A percentile compares a stretch with the other conserved stretches of the same genome.
Evolutionary conservation across 2,113 vertebrate species (phyloP).

Genomic region (Sardina pilchardus): DNA sequence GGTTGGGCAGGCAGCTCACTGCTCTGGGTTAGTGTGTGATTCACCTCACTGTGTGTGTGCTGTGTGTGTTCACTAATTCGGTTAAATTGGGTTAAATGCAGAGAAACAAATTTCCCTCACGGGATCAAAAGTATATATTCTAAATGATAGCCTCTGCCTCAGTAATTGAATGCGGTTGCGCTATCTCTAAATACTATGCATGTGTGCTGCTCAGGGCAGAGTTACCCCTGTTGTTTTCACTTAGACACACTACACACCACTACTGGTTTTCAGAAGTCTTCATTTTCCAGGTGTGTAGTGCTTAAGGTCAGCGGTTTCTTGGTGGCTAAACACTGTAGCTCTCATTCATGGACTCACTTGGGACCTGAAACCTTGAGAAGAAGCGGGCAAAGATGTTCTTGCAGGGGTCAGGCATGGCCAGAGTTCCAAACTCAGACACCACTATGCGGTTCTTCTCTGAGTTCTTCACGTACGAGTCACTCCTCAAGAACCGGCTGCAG

Average conservation of each 20-base stretch:
- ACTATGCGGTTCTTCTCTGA: conserved; percentile 79
- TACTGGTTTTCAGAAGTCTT: no score
- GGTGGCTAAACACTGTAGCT: background rate
- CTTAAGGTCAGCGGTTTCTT: background rate
- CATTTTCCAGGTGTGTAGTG: background rate
- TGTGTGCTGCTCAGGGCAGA: background rate
- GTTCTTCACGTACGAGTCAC: conserved; percentile 80
- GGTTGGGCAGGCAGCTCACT: no score
- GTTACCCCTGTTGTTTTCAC: background rate
- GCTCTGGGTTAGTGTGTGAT: no score
- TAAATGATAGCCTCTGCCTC: no score
- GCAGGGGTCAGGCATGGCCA: conserved; percentile 90
- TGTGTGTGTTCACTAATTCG: no score
- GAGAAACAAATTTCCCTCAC: no score
- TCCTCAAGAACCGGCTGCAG: conserved; percentile 85
- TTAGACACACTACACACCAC: background rate
- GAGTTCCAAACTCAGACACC: conserved; percentile 86
- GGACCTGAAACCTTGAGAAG: conserved; percentile 79
- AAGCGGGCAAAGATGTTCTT: conserved; percentile 88
- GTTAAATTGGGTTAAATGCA: no score
- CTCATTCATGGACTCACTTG: conserved; percentile 64
- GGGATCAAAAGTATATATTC: no score
- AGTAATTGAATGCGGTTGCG: no score
- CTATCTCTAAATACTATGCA: no score
- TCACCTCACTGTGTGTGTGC: no score